Evolutionary conservation across 2,113 vertebrate genomes (phyloP), one percentile per base, ranked within the genome.

Genomic region (Eptatretus burgeri): DNA sequence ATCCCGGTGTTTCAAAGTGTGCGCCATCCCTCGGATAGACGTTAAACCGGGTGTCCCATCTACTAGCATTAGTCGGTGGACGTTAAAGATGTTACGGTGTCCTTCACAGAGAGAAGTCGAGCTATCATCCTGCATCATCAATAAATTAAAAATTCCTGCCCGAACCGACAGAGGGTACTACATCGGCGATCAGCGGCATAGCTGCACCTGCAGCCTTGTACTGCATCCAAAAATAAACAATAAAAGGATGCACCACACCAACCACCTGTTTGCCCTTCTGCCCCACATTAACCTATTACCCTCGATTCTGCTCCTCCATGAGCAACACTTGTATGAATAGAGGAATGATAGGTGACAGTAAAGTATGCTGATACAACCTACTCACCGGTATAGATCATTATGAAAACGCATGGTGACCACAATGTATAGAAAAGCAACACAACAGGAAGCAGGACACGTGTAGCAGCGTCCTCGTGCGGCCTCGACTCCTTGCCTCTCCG

Each of bases 351-450:
- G 14, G 53, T 14, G 53, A 10, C 10, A 14, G 14, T 19, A 16
- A 3, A 14, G 53, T 8, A 18, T 19, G 53, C 17, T 3, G 14
- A 18, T 2, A n/a, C n/a, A n/a, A n/a, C n/a, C n/a, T n/a, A 9
- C 53, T 60, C 53, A 60, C 53, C 53, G 7, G 53, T 60, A 18
- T 60, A 60, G 53, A 60, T 60, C 16, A 60, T 60, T 16, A 60
- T 18, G 53, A 60, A 60, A 18, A 60, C 53, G 53, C 16, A n/a
- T 5, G 53, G 53, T 16, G 16, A n/a, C 53, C 53, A 60, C 53
- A 60, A 18, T 9, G 18, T 10, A 18, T 60, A 60, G 53, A 60
- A 60, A 9, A 60, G 16, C 53, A 60, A 16, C 53, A 60, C 53
- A 16, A 60, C 53, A 18, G 53, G 53, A 16, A 60, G 53, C 53